A percentile compares a stretch with the other conserved stretches of the same genome.
Conservation (phyloP, 2,888 invertebrate genomes). For the Ferrisia virgata region DNA sequence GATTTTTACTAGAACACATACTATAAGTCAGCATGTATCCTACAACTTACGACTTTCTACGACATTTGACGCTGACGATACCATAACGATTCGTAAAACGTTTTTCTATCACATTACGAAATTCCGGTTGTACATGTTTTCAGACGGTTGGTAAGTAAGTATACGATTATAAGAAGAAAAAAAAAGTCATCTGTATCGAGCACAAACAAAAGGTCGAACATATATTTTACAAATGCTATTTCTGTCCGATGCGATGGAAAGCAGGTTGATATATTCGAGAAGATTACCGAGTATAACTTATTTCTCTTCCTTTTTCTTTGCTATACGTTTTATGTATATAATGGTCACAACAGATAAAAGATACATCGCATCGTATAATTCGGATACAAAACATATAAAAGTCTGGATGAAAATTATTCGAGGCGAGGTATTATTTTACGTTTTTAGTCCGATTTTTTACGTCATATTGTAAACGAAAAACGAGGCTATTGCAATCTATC, state of each 20-base stretch:
- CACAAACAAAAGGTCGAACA: constrained; percentile 7
- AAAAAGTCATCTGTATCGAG: not conserved
- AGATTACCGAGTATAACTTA: constrained; percentile 2
- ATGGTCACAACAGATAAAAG: not conserved
- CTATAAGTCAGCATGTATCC: too few relatives aligned
- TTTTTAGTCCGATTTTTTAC: not conserved
- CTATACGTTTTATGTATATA: too few relatives aligned
- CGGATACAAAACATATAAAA: not conserved
- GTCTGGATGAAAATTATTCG: not conserved
- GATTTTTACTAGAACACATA: too few relatives aligned
- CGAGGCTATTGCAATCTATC: too few relatives aligned
- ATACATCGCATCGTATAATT: not conserved
- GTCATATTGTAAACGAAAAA: too few relatives aligned
- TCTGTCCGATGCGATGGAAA: constrained; percentile 3
- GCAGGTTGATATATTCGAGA: not conserved
- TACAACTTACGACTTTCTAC: too few relatives aligned
- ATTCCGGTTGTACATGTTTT: not conserved
- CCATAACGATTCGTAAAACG: not conserved
- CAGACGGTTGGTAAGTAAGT: too few relatives aligned
- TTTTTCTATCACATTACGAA: not conserved
- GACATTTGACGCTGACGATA: not conserved
- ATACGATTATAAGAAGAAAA: not conserved
- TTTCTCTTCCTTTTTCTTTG: not conserved
- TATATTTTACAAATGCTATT: constrained; percentile 13
- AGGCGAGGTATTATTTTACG: not conserved